Evolutionary conservation across 2,113 vertebrate genomes (phyloP), one percentile per base, ranked within the genome.

Genomic region (Toxotes chatareus): DNA sequence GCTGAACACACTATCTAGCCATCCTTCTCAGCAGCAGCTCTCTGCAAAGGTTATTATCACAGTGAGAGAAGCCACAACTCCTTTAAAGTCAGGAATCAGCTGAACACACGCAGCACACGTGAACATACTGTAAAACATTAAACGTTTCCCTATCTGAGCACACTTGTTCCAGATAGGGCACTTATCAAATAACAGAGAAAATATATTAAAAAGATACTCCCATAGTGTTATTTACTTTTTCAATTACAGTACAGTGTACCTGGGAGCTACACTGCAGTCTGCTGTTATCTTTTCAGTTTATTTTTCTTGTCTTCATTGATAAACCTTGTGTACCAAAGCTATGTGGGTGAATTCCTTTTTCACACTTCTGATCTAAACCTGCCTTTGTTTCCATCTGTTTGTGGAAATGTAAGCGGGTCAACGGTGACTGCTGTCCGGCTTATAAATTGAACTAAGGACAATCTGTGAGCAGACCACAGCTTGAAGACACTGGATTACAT

Each of bases 31-130:
- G 81, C 79, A 61, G 62, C 11, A 42, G 9, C 56, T 72, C 53
- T 62, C 60, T 65, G 49, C 23, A 80, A 53, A 86, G 80, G 89
- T 87, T 80, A 72, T 87, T 63, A 76, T 80, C 69, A 13, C 82
- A 71, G 80, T 4, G 3, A 79, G 70, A 73, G 63, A 66, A 66
- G 74, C 53, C 10, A n/a, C 49, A 47, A 44, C 21, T 65, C 53
- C 53, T 79, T 67, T 51, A 61, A 71, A 80, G 80, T 72, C 57
- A 64, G 44, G 57, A 44, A 61, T 47, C 21, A 7, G n/a, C 47
- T n/a, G 5, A 55, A 42, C 16, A 47, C 38, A 40, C 62, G 17
- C 21, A 7, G 36, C 27, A 7, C 51, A 76, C 3, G 1, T 46
- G 44, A 46, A 70, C 63, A 27, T 40, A 40, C 38, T 56, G 61